phyloP scores from a whole-genome alignment of 2,888 invertebrate species.

The Andrena praecox region DNA sequence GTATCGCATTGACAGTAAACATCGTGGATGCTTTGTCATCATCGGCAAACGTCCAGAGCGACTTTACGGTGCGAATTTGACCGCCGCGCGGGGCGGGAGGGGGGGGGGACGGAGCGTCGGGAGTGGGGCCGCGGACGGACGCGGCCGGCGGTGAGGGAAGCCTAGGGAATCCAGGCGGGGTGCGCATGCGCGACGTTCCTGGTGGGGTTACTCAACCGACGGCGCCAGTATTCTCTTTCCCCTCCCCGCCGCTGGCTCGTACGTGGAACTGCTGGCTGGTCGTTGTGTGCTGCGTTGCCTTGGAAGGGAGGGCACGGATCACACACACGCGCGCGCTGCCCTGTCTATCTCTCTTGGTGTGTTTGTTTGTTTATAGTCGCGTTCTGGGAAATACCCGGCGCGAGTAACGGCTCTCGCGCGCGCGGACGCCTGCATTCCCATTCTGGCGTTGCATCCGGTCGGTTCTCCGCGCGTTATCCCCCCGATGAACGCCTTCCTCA shows the following conservation, averaged over 20 bases:
- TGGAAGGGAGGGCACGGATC: constrained; percentile 72
- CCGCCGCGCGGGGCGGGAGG: constrained; percentile 37
- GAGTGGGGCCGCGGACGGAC: constrained; percentile 27
- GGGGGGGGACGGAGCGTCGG: constrained; percentile 15
- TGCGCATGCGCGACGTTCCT: constrained; percentile 69
- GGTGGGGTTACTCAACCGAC: constrained; percentile 75
- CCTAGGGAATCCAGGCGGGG: constrained; percentile 64
- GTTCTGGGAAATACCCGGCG: constrained; percentile 83
- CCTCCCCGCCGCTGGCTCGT: constrained; percentile 18
- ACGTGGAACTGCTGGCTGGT: constrained; percentile 50
- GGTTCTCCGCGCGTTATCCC: constrained; percentile 66
- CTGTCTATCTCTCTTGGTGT: constrained; percentile 65
- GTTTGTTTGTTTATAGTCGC: constrained; percentile 83
- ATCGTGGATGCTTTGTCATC: constrained; percentile 62
- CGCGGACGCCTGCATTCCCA: constrained; percentile 80
- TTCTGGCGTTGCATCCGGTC: constrained; percentile 82
- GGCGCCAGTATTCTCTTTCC: constrained; percentile 78
- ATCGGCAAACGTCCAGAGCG: constrained; percentile 53
- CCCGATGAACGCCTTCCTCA: constrained; percentile 47
- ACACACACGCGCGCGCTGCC: constrained; percentile 70
- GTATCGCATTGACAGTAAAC: constrained; percentile 63
- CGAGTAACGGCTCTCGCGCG: constrained; percentile 81
- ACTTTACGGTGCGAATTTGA: constrained; percentile 69
- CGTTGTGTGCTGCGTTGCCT: constrained; percentile 60
- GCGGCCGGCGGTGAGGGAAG: constrained; percentile 56